These are phyloP conservation scores for Pangasianodon hypophthalmus DNA, from an alignment of 2,113 vertebrate species.

Conservation along the genomic window DNA sequence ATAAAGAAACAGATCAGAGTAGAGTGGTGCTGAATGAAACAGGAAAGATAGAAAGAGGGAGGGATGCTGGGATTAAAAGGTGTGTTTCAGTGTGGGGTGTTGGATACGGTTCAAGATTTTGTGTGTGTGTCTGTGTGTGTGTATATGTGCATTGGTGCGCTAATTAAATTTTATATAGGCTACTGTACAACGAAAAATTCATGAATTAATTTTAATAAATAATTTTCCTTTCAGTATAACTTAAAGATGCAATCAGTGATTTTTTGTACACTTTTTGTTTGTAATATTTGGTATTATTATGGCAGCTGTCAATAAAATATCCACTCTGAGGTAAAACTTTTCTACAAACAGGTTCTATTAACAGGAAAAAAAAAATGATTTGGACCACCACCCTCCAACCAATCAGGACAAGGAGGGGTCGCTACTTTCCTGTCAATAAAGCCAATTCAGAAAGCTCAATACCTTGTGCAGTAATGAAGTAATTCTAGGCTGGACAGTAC, in stretches of 20 bases:
- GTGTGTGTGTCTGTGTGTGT: not conserved
- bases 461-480: not conserved
- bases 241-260: not conserved
- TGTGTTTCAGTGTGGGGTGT: not conserved
- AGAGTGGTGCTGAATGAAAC: not conserved
- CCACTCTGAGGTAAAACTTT: not conserved
- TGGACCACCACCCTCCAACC: not conserved
- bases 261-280: not conserved
- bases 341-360: not conserved
- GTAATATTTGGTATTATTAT: not conserved
- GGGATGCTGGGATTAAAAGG: not conserved
- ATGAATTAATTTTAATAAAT: not conserved
- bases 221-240: not conserved
- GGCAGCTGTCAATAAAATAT: not conserved
- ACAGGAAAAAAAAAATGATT: too few relatives aligned
- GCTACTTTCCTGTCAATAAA: not conserved
- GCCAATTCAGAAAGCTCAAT: not conserved
- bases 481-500: not conserved
- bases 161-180: not conserved
- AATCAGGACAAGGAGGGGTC: not conserved
- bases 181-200: not conserved
- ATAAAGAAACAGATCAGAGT: constrained; percentile 23
- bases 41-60: not conserved
- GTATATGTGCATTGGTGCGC: not conserved
- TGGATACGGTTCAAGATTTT: not conserved